phyloP scores from a whole-genome alignment of 2,113 vertebrate species.

The Xiphorhynchus elegans region DNA sequence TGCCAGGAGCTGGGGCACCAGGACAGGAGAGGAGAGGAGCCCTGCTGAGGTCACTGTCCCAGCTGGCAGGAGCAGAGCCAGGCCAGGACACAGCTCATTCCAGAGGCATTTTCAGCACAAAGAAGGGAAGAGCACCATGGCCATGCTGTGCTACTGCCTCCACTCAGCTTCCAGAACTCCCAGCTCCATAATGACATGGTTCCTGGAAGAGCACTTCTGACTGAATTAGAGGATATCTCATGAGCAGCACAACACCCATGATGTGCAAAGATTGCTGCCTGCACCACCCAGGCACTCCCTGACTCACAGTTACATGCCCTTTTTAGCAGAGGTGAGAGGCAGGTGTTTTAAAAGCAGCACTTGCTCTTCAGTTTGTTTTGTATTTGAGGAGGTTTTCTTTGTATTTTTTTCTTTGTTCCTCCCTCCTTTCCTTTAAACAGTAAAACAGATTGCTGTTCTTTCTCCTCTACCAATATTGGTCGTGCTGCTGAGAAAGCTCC shows the following conservation, averaged over 20 bases:
- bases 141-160: not conserved
- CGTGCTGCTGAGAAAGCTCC: not conserved
- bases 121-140: not conserved
- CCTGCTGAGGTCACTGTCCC: rapidly evolving
- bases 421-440: not conserved
- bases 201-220: slow-evolving; percentile 44
- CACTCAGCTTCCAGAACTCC: not conserved
- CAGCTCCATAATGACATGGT: not conserved
- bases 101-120: not conserved
- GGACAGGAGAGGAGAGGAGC: not conserved
- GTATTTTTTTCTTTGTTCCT: not conserved
- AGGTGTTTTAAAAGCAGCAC: not conserved
- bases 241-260: not conserved
- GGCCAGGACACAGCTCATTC: not conserved
- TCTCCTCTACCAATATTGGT: not conserved
- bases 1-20: not conserved
- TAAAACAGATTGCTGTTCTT: not conserved
- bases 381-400: not conserved
- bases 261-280: not conserved
- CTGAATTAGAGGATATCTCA: not conserved
- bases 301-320: not conserved
- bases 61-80: not conserved
- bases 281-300: not conserved
- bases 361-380: not conserved
- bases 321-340: not conserved